Conservation (phyloP, 1,140 invertebrate species). For the Brachionus sp. region DNA sequence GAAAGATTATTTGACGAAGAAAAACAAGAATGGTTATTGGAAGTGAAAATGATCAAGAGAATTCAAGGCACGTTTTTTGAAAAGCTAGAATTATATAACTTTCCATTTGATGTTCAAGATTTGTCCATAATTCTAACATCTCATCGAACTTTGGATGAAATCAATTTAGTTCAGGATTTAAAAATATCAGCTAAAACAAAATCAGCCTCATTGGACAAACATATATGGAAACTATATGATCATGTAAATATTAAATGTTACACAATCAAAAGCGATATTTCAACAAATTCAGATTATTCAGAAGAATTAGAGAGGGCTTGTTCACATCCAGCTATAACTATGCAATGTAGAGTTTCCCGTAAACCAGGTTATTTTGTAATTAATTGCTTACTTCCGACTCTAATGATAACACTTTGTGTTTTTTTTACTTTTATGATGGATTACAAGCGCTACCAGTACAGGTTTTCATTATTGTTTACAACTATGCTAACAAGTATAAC, state of each 20-base stretch:
- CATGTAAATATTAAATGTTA: constrained; percentile 10
- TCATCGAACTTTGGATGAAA: constrained; percentile 8
- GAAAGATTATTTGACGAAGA: background rate
- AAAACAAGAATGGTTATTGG: background rate
- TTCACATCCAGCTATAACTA: background rate
- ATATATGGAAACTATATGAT: constrained; percentile 13
- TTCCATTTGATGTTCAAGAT: constrained; percentile 33
- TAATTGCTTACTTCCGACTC: background rate
- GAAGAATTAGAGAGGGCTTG: constrained; percentile 18
- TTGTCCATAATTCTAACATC: constrained; percentile 11
- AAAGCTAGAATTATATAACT: constrained; percentile 16
- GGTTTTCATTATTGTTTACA: constrained; percentile 14
- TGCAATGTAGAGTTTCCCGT: constrained; percentile 15
- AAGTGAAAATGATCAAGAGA: constrained; percentile 20
- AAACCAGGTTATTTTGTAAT: constrained; percentile 14
- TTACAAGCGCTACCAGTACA: background rate
- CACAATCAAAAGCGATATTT: background rate
- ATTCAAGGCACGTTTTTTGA: constrained; percentile 30
- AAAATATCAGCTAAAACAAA: background rate
- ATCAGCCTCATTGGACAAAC: constrained; percentile 12
- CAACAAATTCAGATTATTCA: background rate
- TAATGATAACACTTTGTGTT: constrained; percentile 24
- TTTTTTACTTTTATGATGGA: constrained; percentile 40
- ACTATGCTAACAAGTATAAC: constrained; percentile 32
- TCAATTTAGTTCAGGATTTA: background rate